Evolutionary conservation across 1,140 invertebrate genomes (phyloP).

Genomic region (Helicoverpa armigera): DNA sequence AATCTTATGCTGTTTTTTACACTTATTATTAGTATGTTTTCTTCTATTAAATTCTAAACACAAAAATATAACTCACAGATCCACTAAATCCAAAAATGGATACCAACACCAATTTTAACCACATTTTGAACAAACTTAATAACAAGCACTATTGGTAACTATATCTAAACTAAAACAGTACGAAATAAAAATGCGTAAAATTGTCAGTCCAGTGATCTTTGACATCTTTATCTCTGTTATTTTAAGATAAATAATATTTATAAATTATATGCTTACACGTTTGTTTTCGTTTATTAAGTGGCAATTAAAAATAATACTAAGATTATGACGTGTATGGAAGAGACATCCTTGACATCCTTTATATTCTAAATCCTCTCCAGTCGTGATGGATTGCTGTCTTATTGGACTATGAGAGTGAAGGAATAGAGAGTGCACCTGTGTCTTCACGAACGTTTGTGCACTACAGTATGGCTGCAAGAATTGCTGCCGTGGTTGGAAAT

Average conservation of each 20-base stretch:
- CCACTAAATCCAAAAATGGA: slow-evolving; percentile 58
- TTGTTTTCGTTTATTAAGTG: not conserved
- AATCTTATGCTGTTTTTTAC: too few relatives aligned
- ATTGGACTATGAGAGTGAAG: too few relatives aligned
- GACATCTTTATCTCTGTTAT: slow-evolving; percentile 53
- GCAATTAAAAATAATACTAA: too few relatives aligned
- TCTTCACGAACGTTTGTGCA: too few relatives aligned
- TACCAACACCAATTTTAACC: slow-evolving; percentile 64
- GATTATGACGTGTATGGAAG: too few relatives aligned
- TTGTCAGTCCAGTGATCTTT: slow-evolving; percentile 48
- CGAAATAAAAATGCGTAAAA: slow-evolving; percentile 39
- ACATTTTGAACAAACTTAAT: slow-evolving; percentile 58
- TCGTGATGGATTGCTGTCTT: too few relatives aligned
- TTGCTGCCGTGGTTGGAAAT: too few relatives aligned
- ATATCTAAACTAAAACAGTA: slow-evolving; percentile 16
- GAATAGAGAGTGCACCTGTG: too few relatives aligned
- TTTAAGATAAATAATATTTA: slow-evolving; percentile 23
- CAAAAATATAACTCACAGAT: slow-evolving; percentile 61
- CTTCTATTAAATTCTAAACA: not conserved
- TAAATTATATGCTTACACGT: slow-evolving; percentile 3
- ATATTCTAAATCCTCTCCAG: too few relatives aligned
- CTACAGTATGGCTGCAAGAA: too few relatives aligned
- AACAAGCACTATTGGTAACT: not conserved
- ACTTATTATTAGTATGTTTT: too few relatives aligned
- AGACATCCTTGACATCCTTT: too few relatives aligned